Base-by-base conservation (phyloP, 2,888 invertebrate genomes). In the Campoletis raptor region DNA sequence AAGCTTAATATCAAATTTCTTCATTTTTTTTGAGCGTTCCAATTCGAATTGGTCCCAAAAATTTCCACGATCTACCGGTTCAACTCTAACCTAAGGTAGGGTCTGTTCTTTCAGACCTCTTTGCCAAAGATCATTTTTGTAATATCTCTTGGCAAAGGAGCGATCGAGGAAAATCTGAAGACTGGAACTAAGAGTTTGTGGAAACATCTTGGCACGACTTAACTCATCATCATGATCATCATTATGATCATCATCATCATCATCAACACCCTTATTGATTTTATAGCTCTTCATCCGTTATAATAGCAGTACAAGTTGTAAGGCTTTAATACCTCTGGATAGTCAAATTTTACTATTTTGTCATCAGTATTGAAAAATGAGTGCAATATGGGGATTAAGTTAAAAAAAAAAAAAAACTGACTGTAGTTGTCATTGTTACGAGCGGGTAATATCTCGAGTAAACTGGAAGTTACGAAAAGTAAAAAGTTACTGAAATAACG, bases 11-110 rank as follows among this genome's bases (percentile, higher is more conserved):
- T 21, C 30, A 30, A 2, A 54, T 70, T 83, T 54, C 48, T 36
- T 69, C 48, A 67, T 72, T 74, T 21, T 66, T 72, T 85, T 89
- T 86, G 83, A 86, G 83, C 87, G 88, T 83, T 87, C 85, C 86
- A 85, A 84, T 80, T 21, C n/a, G 8, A 79, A 83, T 91, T 91
- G 91, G 91, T 90, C 91, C 91, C 91, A 88, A 89, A 88, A 90
- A 90, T 89, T 90, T 91, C 89, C 87, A 88, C 89, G 88, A 88
- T 91, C 87, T 80, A 84, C 48, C 81, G 82, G 85, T 87, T 78
- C 24, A 42, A 70, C 77, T 79, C 84, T 84, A 85, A 78, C 66
- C 21, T 66, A 72, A 83, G 86, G 80, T 52, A 83, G 83, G 87
- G 70, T 86, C 86, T 82, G 84, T 86, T 84, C 85, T 79, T 79